These are phyloP conservation scores for Drosophila subpulchrella DNA, from an alignment of 1,140 invertebrate species.

Conservation along the genomic window DNA sequence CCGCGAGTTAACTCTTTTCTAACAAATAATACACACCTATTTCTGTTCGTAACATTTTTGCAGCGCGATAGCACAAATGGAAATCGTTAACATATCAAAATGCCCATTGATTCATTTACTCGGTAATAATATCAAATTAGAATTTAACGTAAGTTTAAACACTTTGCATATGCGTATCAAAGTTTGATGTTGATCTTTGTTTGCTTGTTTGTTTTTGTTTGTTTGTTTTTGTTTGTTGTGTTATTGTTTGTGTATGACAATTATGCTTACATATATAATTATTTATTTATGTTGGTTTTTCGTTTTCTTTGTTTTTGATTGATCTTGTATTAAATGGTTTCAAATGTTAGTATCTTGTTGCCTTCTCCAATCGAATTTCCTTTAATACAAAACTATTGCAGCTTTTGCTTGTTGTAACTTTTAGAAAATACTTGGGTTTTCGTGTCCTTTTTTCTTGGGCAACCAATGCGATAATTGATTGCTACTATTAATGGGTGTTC, in stretches of 20 bases:
- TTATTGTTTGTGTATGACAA: conserved; percentile 43
- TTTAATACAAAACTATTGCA: conserved; percentile 74
- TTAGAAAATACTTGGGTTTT: conserved; percentile 60
- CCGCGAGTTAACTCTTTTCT: background rate
- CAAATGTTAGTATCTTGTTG: conserved; percentile 50
- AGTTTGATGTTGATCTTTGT: conserved; percentile 40
- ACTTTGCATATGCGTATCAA: conserved; percentile 43
- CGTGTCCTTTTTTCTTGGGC: conserved; percentile 14
- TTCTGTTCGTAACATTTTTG: conserved; percentile 19
- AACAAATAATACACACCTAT: conserved; percentile 38
- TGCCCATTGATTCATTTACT: conserved; percentile 45
- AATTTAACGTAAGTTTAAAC: conserved; percentile 61
- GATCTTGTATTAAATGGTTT: conserved; percentile 52
- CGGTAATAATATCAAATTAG: conserved; percentile 66
- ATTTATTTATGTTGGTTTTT: conserved; percentile 41
- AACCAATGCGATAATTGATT: conserved; percentile 39
- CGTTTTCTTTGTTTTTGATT: conserved; percentile 34
- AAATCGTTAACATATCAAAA: conserved; percentile 53
- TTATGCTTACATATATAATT: conserved; percentile 60
- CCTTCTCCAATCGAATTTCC: conserved; percentile 44
- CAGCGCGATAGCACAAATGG: conserved; percentile 21
- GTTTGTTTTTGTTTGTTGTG: conserved; percentile 22
- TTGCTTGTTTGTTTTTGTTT: conserved; percentile 21
- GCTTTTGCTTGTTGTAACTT: conserved; percentile 39
- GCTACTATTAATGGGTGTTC: conserved; percentile 18